phyloP scores from a whole-genome alignment of 2,113 vertebrate species.

The Oophaga pumilio region DNA sequence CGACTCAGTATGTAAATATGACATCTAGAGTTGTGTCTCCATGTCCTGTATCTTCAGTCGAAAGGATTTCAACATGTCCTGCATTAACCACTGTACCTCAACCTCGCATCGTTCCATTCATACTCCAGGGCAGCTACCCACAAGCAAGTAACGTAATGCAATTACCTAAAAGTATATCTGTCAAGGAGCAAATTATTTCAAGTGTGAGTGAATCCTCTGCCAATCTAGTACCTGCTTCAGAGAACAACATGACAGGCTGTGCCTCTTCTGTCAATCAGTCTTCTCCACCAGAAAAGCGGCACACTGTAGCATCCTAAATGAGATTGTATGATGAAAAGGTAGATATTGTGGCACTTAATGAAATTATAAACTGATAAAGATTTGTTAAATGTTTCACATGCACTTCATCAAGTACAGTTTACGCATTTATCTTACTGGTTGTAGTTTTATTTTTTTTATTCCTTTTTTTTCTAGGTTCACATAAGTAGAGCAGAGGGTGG shows the following conservation, averaged over 20 bases:
- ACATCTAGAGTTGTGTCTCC: slow-evolving; percentile 67
- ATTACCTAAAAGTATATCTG: slow-evolving; percentile 72
- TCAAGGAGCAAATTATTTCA: slow-evolving; percentile 85
- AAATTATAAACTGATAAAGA: slow-evolving; percentile 65
- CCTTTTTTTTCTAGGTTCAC: neutral
- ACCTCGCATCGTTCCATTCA: slow-evolving; percentile 66
- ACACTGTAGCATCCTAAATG: slow-evolving; percentile 76
- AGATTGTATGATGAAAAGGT: slow-evolving; percentile 30
- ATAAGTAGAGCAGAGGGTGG: neutral
- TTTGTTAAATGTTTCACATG: slow-evolving; percentile 64
- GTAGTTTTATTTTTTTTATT: neutral
- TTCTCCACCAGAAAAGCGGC: slow-evolving; percentile 71
- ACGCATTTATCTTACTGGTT: slow-evolving; percentile 57
- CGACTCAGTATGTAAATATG: slow-evolving; percentile 72
- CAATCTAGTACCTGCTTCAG: slow-evolving; percentile 70
- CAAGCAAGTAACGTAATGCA: slow-evolving; percentile 69
- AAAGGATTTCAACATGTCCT: slow-evolving; percentile 59
- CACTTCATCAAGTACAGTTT: slow-evolving; percentile 59
- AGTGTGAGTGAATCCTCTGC: slow-evolving; percentile 78
- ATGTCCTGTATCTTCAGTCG: slow-evolving; percentile 61
- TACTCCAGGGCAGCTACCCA: slow-evolving; percentile 63
- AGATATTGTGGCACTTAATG: slow-evolving; percentile 73
- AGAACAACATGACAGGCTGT: slow-evolving; percentile 68
- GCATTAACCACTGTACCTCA: slow-evolving; percentile 63
- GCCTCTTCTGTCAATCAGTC: slow-evolving; percentile 72